Evolutionary conservation across 2,113 vertebrate genomes (phyloP), one percentile per base, ranked within the genome.

Genomic region (Mobula hypostoma): DNA sequence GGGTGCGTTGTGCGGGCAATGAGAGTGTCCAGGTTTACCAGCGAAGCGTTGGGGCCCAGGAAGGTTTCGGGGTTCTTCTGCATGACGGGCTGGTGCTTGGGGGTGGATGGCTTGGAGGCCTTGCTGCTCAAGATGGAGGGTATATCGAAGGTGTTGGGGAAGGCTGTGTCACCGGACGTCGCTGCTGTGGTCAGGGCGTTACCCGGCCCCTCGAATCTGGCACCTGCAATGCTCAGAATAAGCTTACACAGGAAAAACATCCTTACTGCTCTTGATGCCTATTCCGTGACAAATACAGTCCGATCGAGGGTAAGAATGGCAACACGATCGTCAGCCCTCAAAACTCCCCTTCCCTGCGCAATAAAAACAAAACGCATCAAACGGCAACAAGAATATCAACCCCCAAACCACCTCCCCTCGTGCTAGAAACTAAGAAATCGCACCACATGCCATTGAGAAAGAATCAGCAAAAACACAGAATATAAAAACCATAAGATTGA

Each of bases 11-110:
- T 98, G 95, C 97, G 98, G 12, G 97, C 98, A 95, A 99, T 95
- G 94, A 99, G 96, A 0, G 98, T 98, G 95, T 99, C 98, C 74
- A 98, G 96, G 95, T 99, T 98, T 9, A 98, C 98, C 0, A 99
- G 97, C 0, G 98, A 96, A 0, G 98, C 98, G 0, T 98, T 98
- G 94, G 98, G 98, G 24, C 98, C 98, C 87, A 99, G 96, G 95
- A 99, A 99, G 0, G 98, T 98, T 96, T 99, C 98, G 0, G 98
- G 98, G 0, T 98, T 99, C 96, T 98, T 98, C 76, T 98, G 97
- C 6, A 97, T 97, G 12, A 98, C 97, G 7, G 97, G 96, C 91
- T 93, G 91, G 32, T 93, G 91, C 40, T 76, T 93, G 17, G 68
- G 68, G 21, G 91, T 48, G 70, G 70, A 36, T 17, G 32, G 29